A percentile compares a stretch with the other conserved stretches of the same genome.
Evolutionary conservation across 2,113 vertebrate species (phyloP).

Genomic region (Anhinga rufa): DNA sequence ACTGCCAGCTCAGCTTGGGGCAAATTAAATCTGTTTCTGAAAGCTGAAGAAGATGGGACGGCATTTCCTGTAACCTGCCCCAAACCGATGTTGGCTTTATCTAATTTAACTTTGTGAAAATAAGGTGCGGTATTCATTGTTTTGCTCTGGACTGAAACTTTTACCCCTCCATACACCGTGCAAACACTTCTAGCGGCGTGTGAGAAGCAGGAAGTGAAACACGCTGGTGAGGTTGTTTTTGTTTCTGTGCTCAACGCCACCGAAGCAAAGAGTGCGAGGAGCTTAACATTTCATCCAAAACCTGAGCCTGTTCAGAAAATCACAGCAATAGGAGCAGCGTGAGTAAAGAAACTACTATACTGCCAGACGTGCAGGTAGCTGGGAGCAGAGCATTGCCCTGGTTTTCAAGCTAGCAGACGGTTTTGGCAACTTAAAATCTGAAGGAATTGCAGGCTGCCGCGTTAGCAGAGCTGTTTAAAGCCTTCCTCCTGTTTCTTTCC

Average conservation of each 20-base stretch:
- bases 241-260: neutral
- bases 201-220: slow-evolving; percentile 61
- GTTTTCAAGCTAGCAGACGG: neutral
- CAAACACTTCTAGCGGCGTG: neutral
- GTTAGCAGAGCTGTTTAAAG: neutral
- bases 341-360: neutral
- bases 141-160: slow-evolving; percentile 5
- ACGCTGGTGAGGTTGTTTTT: neutral
- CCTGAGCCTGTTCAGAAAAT: neutral
- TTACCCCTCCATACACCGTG: accelerated
- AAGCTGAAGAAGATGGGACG: neutral
- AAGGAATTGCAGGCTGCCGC: neutral
- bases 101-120: neutral
- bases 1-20: neutral
- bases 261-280: neutral
- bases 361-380: neutral
- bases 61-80: neutral
- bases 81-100: neutral
- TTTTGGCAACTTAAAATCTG: neutral
- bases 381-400: neutral
- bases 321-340: accelerated
- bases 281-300: neutral
- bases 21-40: neutral
- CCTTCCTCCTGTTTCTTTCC: neutral
- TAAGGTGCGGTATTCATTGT: neutral